Evolutionary conservation across 2,888 invertebrate genomes (phyloP).

Genomic region (Melangyna quadrimaculata): DNA sequence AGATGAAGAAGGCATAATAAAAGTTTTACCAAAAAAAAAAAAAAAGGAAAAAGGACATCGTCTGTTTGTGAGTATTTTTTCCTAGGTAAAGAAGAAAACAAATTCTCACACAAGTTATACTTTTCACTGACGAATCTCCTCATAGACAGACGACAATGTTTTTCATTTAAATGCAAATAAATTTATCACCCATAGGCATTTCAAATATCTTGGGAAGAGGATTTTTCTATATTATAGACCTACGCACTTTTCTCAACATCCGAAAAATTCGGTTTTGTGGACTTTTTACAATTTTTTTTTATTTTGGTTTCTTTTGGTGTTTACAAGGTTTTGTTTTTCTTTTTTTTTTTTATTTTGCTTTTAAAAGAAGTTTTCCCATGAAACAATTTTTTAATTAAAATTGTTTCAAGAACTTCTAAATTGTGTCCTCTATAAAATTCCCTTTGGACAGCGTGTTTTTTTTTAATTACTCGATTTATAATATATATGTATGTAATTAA

Average conservation of each 20-base stretch:
- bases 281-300: background rate
- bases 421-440: background rate
- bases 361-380: background rate
- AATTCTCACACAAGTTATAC: background rate
- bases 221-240: background rate
- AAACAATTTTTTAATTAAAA: conserved; percentile 52
- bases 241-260: background rate
- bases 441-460: background rate
- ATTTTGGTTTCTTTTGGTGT: background rate
- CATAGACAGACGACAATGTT: conserved; percentile 39
- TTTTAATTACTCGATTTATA: background rate
- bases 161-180: conserved; percentile 69
- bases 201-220: background rate
- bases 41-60: background rate
- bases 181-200: conserved; percentile 56
- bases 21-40: background rate
- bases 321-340: background rate
- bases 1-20: background rate
- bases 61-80: background rate
- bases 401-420: conserved; percentile 17
- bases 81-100: background rate
- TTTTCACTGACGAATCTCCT: conserved; percentile 10
- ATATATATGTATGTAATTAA: background rate
- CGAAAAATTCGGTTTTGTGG: conserved; percentile 2
- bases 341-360: background rate